Conservation (phyloP, 2,888 invertebrate genomes). For the Oithona nana region DNA sequence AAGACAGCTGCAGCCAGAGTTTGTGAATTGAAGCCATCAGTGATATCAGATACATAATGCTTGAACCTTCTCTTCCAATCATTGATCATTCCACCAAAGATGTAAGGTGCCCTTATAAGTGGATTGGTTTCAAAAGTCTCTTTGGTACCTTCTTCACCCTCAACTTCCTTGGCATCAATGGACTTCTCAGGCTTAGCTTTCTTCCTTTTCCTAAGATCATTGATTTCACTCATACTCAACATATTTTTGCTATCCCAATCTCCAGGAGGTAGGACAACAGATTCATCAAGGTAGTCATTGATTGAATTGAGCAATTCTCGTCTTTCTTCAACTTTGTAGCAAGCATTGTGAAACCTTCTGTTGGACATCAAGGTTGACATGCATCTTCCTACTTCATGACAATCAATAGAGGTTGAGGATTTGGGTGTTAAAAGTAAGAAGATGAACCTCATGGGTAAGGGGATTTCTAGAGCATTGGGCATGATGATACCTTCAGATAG, state of each 20-base stretch:
- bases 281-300: conserved; percentile 74
- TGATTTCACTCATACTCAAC: conserved; percentile 64
- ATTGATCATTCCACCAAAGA: conserved; percentile 73
- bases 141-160: not conserved
- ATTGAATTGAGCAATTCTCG: conserved; percentile 74
- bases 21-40: conserved; percentile 69
- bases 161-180: not conserved
- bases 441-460: conserved; percentile 78
- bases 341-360: conserved; percentile 28
- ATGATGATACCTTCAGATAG: conserved; percentile 60
- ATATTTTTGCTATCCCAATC: conserved; percentile 85
- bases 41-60: conserved; percentile 56
- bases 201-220: conserved; percentile 20
- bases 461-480: conserved; percentile 59
- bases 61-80: conserved; percentile 70
- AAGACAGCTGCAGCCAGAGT: conserved; percentile 79
- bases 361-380: conserved; percentile 92
- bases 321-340: conserved; percentile 61
- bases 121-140: conserved; percentile 31
- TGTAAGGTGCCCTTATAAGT: conserved; percentile 51
- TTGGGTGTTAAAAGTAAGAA: conserved; percentile 75
- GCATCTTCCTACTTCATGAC: conserved; percentile 86
- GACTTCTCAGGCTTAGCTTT: conserved; percentile 6
- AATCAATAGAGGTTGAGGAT: conserved; percentile 55
- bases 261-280: conserved; percentile 75